Base-by-base conservation (phyloP, 2,113 vertebrate genomes). In the Falco punctatus region DNA sequence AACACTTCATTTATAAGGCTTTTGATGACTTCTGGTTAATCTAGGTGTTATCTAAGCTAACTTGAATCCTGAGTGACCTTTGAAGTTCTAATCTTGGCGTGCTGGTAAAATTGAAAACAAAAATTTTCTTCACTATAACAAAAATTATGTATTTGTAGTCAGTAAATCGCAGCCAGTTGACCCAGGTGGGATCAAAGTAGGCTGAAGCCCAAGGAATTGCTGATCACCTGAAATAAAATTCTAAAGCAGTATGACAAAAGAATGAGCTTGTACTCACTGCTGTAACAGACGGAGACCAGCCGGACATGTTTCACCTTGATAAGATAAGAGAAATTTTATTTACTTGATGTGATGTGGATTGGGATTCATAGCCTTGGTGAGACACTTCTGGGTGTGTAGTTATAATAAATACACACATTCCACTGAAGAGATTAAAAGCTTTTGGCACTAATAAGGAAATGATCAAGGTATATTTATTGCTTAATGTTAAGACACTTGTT, bases 351-450 rank as follows among this genome's bases (percentile, higher is more conserved):
- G 44, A 44, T 21, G 22, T 24, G 49, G 18, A 24, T 35, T 92
- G 9, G 57, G 61, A 79, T 71, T 87, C 49, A 40, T 89, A 87
- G 91, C 11, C 12, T 88, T 44, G 27, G 62, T 83, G 90, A 95
- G 82, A 88, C 64, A 21, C 58, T 75, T 91, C 14, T 80, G 96
- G 92, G 94, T 94, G 93, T 95, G 90, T 66, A 26, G 26, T 8
- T 84, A 21, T 20, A 71, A 52, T 84, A 83, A 92, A 69, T 11
- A 33, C 16, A 67, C 61, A 40, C 35, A 33, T 80, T 79, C 71
- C 40, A 46, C 35, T 26, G 4, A 35, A 49, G 42, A 40, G 19
- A 81, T 64, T 73, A 79, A 85, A 77, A 89, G 70, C 23, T 87
- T 35, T 91, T 69, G 78, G 14, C 16, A 28, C 14, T 89, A 61